Base-by-base conservation (phyloP, 2,113 vertebrate genomes). In the Cavia aperea region DNA sequence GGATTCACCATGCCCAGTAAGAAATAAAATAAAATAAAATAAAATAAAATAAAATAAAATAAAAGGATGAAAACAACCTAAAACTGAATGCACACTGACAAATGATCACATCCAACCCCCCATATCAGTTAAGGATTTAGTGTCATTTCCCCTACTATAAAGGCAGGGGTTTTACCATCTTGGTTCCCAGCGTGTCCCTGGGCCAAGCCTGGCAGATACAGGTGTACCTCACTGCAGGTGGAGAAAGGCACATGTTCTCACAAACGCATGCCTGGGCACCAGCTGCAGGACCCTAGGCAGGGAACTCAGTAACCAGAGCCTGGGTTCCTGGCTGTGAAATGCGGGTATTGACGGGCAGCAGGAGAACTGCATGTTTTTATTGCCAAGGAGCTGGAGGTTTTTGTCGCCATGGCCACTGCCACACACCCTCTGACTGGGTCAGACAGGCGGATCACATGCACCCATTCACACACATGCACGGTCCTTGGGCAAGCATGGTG, bases 401-500 rank as follows among this genome's bases (percentile, higher is more conserved):
- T 5, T 31, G 13, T 82, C 66, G 33, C 65, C 75, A 43, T 63
- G 1, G 23, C 56, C 23, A 33, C 33, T 12, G 2, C 23, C 75
- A 51, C 23, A 12, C 0, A 24, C 39, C 11, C 29, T 39, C 39
- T 39, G 39, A 39, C 39, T 39, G 39, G 26, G 16, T 65, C 49
- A 10, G 49, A 56, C 51, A 23, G 12, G 13, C 5, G 36, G 58
- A 4, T 58, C 63, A 77, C 58, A 39, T 1, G 39, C n/a, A 21
- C 43, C 58, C 14, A 2, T 23, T 5, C 33, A 4, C 24, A n/a
- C 62, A 43, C 19, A 0, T 0, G 15, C 21, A 2, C 51, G 4
- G 43, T 46, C 51, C 21, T 36, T 24, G 43, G 33, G 33, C 1
- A 36, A 49, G 33, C 1, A 7, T 0, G 36, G n/a, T 7, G 16